Evolutionary conservation across 1,140 invertebrate species (phyloP), one percentile per base, ranked within the genome.

Genomic region (Leptopilina boulardi): DNA sequence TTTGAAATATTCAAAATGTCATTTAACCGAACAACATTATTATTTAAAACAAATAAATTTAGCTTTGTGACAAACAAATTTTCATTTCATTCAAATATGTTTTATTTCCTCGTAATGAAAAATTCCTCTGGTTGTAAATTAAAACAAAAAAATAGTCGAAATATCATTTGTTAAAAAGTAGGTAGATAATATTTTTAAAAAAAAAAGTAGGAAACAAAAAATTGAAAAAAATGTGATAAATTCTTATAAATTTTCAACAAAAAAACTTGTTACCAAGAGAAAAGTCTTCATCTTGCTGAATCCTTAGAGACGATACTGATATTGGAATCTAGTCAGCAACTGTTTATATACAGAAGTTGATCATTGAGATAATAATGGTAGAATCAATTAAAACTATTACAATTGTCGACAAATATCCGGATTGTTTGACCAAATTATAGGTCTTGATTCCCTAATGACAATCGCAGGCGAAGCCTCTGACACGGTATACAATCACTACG

Each of bases 311-410:
- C 80, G 83, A 82, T 86, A 72, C 73, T 44, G 71, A 34, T 78
- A 79, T 54, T 56, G 42, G n/a, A 19, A 56, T 3, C 15, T 42
- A 77, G 26, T 79, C 18, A 73, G 76, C 21, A 71, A 73, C 71
- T 10, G 38, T 70, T 76, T 86, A 84, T 90, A 88, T 90, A 90
- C 90, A 89, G 76, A 73, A 77, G 75, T 85, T 76, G 75, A 74
- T 79, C 59, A 47, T 76, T 44, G 44, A 54, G 38, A 4, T 38
- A n/a, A 71, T 82, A 84, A 85, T 84, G 70, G 81, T 47, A 79
- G 73, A 77, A 89, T 87, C 84, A 88, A 90, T 90, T 84, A 86
- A 81, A 83, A 84, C 82, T 77, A 91, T 89, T 84, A 82, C 78
- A 81, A 30, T 73, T 10, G 23, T 70, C 47, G 74, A 81, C 80